Percentiles rank a stretch among this genome's conserved stretches.
Evolutionary conservation across 2,888 invertebrate genomes (phyloP).

Genomic region (Megalurothrips usitatus): DNA sequence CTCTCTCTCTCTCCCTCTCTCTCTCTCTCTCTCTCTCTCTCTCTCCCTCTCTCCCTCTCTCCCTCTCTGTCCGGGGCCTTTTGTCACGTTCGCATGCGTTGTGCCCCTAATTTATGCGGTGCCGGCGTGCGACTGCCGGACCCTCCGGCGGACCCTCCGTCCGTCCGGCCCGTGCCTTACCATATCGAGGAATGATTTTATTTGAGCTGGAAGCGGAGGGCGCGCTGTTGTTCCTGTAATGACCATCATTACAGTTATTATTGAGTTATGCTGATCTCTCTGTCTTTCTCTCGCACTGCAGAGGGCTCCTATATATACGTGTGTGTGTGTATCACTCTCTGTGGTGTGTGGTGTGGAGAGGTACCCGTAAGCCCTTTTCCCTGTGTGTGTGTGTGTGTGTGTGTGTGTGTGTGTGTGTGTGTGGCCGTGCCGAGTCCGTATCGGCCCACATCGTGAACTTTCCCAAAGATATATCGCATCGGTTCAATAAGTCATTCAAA

Average conservation of each 20-base stretch:
- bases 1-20: constrained; percentile 34
- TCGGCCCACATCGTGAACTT: too few species aligned
- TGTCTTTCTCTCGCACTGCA: too few species aligned
- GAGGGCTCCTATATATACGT: background rate
- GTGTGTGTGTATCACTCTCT: background rate
- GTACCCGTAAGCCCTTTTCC: background rate
- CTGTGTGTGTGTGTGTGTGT: background rate
- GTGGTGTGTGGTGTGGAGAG: background rate
- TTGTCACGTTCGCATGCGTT: background rate
- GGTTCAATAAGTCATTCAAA: too few species aligned
- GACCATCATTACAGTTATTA: constrained; percentile 17
- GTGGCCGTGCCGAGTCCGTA: background rate
- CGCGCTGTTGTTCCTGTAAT: background rate
- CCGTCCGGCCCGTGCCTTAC: background rate
- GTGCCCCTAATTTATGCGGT: background rate
- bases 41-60: constrained; percentile 29
- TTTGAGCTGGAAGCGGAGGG: background rate
- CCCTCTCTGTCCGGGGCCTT: background rate
- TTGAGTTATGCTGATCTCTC: background rate
- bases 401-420: background rate
- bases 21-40: constrained; percentile 35
- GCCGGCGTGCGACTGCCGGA: too few species aligned
- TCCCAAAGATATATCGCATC: too few species aligned
- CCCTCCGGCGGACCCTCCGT: background rate
- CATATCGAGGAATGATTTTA: constrained; percentile 8